Evolutionary conservation across 2,797 vertebrate species (phyloP).

Genomic region (Pterois miles): DNA sequence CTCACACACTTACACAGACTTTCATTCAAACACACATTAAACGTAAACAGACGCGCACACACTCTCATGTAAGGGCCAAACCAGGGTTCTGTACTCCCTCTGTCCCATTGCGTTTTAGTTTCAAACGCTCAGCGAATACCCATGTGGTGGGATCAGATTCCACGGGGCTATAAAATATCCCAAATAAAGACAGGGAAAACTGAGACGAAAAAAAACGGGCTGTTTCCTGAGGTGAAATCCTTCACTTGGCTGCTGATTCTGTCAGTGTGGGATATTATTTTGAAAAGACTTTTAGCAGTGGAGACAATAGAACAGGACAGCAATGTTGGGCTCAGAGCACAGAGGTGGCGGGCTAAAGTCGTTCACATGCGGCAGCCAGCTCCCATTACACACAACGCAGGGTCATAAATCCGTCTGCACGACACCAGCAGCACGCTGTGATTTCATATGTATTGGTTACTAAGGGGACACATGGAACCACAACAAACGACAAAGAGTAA

Average conservation of each 20-base stretch:
- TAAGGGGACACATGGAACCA: conserved; percentile 69
- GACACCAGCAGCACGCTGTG: conserved; percentile 66
- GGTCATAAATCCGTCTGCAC: conserved; percentile 73
- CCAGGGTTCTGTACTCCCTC: conserved; percentile 76
- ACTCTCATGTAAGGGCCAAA: conserved; percentile 61
- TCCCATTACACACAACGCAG: conserved; percentile 73
- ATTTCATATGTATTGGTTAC: conserved; percentile 79
- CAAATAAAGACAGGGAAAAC: conserved; percentile 82
- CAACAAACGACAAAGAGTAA: conserved; percentile 67
- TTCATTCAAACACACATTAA: conserved; percentile 65
- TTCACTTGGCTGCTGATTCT: conserved; percentile 66
- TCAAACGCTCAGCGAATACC: conserved; percentile 83
- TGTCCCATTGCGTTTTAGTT: conserved; percentile 78
- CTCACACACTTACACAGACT: conserved; percentile 52
- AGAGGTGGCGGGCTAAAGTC: conserved; percentile 73
- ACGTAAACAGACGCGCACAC: conserved; percentile 60
- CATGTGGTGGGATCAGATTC: conserved; percentile 79
- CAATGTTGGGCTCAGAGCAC: conserved; percentile 48
- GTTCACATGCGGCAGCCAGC: conserved; percentile 62
- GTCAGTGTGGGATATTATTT: conserved; percentile 62
- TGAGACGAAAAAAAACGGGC: conserved; percentile 67
- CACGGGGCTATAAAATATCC: conserved; percentile 83
- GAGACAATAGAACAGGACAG: conserved; percentile 74
- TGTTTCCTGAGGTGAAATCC: conserved; percentile 78
- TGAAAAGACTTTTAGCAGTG: conserved; percentile 50